Base-by-base conservation (phyloP, 2,113 vertebrate species). In the Solenodon paradoxus region DNA sequence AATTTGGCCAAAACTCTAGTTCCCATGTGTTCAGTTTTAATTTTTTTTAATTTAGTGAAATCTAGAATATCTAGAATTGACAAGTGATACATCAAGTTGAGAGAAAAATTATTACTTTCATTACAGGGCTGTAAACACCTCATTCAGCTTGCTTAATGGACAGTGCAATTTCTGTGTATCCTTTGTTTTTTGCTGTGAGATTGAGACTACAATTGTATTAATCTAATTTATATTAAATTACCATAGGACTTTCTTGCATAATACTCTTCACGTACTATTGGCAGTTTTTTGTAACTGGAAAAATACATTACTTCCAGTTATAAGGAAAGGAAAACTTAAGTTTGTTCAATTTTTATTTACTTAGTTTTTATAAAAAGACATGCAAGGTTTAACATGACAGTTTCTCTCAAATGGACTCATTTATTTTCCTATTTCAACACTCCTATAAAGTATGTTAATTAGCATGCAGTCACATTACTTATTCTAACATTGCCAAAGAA, bases 401-500 rank as follows among this genome's bases (percentile, higher is more conserved):
- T 92, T 88, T 61, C 66, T 69, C 85, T 80, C 66, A 86, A 3
- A 49, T 68, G 79, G 85, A 38, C 32, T 92, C 24, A 74, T 59
- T 90, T 86, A 49, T 74, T 92, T 94, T 95, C 78, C 64, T 77
- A 57, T 85, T 78, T 83, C 92, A 77, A 32, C 69, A 74, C 61
- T 88, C 40, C 94, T 66, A 47, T 59, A 72, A 92, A 85, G 49
- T 94, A 59, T 89, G 47, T 77, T 89, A 55, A 59, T 88, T 95
- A 96, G 61, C 61, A 68, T 47, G n/a, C 86, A 88, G 57, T 92
- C 85, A 32, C 47, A 26, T 95, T 80, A 88, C 51, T 90, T 45
- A 57, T 13, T 40, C 38, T 86, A 88, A 92, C 68, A 78, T 96
- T 95, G 96, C 97, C 97, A 97, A 97, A 97, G 96, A 97, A 95